phyloP scores from a whole-genome alignment of 2,888 invertebrate species.

The Yponomeuta evonymella region DNA sequence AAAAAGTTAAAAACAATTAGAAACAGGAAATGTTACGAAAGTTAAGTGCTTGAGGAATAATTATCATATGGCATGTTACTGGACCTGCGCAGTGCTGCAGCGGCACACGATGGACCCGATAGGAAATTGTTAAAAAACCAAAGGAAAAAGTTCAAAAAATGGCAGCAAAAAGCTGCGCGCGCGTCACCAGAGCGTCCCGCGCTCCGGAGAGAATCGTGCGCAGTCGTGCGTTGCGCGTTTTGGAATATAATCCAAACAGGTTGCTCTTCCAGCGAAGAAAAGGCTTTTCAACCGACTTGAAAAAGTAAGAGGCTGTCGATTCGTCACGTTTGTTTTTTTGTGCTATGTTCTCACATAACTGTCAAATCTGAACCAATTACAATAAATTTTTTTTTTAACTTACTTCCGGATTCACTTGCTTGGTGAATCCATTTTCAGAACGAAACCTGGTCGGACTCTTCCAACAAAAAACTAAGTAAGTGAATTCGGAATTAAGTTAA shows the following conservation, averaged over 20 bases:
- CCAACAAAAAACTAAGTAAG: too few relatives aligned
- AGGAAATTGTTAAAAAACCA: constrained; percentile 13
- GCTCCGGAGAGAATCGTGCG: constrained; percentile 10
- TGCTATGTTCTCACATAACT: too few relatives aligned
- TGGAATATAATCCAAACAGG: constrained; percentile 13
- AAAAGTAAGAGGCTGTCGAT: not conserved
- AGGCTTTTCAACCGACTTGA: not conserved
- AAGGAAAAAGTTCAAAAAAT: constrained; percentile 5
- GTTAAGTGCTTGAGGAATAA: too few relatives aligned
- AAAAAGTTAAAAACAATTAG: too few relatives aligned
- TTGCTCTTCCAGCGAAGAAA: constrained; percentile 1
- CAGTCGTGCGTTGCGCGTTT: constrained; percentile 14
- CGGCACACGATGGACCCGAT: constrained; percentile 2
- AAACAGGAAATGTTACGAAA: too few relatives aligned
- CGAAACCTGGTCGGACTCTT: too few relatives aligned
- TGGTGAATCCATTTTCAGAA: too few relatives aligned
- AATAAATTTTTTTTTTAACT: too few relatives aligned
- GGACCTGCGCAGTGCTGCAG: not conserved
- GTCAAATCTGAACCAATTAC: too few relatives aligned
- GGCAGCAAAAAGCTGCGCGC: not conserved
- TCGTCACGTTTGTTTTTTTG: not conserved
- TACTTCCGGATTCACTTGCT: too few relatives aligned
- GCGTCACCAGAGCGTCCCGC: constrained; percentile 10
- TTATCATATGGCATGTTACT: not conserved
- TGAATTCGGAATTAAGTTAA: too few relatives aligned